A percentile compares a stretch with the other conserved stretches of the same genome.
Conservation (phyloP, 2,888 invertebrate genomes). For the Drosophila conformis region DNA sequence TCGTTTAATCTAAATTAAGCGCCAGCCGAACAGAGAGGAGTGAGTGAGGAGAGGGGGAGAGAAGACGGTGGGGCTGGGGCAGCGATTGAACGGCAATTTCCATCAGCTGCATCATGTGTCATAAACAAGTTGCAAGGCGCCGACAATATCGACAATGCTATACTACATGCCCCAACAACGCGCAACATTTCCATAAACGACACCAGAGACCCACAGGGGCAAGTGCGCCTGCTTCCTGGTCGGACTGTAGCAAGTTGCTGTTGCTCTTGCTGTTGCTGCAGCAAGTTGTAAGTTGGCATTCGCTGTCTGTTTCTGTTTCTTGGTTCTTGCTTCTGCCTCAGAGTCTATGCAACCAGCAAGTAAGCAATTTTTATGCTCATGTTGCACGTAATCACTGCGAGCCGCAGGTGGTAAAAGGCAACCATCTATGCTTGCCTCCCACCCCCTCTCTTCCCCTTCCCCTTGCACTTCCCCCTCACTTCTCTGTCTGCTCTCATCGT, state of each 20-base stretch:
- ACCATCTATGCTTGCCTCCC: slow-evolving; percentile 2
- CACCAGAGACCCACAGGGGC: slow-evolving; percentile 58
- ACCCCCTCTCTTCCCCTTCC: not conserved
- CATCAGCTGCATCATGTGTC: slow-evolving; percentile 83
- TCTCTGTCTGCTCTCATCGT: slow-evolving; percentile 33
- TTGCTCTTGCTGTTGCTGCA: slow-evolving; percentile 15
- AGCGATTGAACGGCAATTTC: slow-evolving; percentile 71
- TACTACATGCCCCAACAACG: slow-evolving; percentile 35
- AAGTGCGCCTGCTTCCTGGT: slow-evolving; percentile 71
- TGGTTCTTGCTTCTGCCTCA: slow-evolving; percentile 41
- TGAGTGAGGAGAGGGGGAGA: not conserved
- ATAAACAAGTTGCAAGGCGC: slow-evolving; percentile 83
- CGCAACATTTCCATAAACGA: slow-evolving; percentile 67
- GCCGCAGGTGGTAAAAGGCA: slow-evolving; percentile 83
- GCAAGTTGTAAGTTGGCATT: slow-evolving; percentile 4
- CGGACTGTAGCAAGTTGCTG: slow-evolving; percentile 14
- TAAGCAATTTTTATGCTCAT: slow-evolving; percentile 79
- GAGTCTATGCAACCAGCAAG: slow-evolving; percentile 58
- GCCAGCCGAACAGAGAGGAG: slow-evolving; percentile 28
- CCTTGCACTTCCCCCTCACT: not conserved
- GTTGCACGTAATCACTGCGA: slow-evolving; percentile 83
- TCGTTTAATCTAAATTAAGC: slow-evolving; percentile 83
- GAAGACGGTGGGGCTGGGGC: slow-evolving; percentile 15
- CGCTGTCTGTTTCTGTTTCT: slow-evolving; percentile 13
- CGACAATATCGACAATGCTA: slow-evolving; percentile 63